Conservation (phyloP, 2,888 invertebrate species). For the Caenorhabditis sinica region DNA sequence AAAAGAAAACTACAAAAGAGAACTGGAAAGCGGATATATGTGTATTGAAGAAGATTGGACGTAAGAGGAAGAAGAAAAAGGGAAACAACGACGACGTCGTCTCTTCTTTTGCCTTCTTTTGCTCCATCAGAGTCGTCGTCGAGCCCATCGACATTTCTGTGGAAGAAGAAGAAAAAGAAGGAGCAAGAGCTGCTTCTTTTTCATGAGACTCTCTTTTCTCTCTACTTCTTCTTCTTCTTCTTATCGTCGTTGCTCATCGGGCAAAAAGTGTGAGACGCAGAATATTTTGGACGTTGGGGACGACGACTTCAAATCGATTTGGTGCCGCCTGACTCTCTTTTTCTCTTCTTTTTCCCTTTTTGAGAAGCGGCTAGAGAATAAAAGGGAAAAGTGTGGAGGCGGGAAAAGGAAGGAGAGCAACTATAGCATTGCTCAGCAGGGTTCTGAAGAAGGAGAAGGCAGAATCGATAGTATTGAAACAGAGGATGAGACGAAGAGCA, state of each 20-base stretch:
- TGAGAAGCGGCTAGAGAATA: constrained; percentile 13
- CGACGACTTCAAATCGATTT: constrained; percentile 56
- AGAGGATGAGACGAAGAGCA: not conserved
- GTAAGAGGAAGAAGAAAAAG: constrained; percentile 41
- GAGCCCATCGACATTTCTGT: constrained; percentile 48
- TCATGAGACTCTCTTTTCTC: constrained; percentile 34
- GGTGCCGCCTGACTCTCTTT: constrained; percentile 39
- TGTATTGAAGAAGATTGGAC: constrained; percentile 47
- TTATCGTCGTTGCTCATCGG: constrained; percentile 55
- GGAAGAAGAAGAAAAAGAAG: constrained; percentile 30
- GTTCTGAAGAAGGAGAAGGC: not conserved
- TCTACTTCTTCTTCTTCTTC: constrained; percentile 20
- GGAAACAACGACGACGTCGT: constrained; percentile 36
- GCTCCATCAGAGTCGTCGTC: constrained; percentile 32
- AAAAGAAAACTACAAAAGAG: constrained; percentile 19
- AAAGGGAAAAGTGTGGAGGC: constrained; percentile 35
- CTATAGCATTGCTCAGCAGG: constrained; percentile 35
- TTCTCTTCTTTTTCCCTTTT: constrained; percentile 23
- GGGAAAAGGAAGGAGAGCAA: constrained; percentile 23
- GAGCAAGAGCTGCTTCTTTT: constrained; percentile 35
- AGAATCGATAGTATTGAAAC: constrained; percentile 42
- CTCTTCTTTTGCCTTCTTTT: constrained; percentile 38
- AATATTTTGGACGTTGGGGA: constrained; percentile 42
- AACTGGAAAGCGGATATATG: constrained; percentile 38
- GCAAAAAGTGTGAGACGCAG: constrained; percentile 51